Evolutionary conservation across 2,113 vertebrate species (phyloP).

Genomic region (Rhinopomastus cyanomelas): DNA sequence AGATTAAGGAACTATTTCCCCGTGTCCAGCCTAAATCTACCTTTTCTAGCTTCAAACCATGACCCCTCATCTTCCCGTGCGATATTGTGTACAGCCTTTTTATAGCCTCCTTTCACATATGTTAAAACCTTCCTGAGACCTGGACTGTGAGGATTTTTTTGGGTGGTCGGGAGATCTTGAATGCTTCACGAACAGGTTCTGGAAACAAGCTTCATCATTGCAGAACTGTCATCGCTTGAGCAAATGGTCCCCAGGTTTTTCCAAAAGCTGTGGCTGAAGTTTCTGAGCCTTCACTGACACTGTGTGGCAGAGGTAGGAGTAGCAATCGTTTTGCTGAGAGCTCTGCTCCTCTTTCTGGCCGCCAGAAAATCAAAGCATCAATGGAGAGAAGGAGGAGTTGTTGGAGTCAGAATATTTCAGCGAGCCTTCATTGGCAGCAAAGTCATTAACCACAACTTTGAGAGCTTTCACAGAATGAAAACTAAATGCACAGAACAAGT

Average conservation of each 20-base stretch:
- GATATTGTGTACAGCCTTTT: no score
- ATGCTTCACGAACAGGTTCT: background rate
- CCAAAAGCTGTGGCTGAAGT: background rate
- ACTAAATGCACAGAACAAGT: background rate
- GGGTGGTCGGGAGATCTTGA: accelerated
- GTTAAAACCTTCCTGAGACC: background rate
- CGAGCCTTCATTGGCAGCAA: background rate
- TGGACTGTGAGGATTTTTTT: background rate
- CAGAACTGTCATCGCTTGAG: background rate
- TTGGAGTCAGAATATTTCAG: background rate
- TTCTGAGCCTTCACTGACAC: conserved; percentile 66
- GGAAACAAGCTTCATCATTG: background rate
- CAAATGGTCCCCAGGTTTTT: background rate
- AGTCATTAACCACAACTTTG: background rate
- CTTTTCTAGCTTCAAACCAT: no score
- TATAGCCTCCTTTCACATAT: no score
- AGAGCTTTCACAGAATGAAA: background rate
- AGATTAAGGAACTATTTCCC: no score
- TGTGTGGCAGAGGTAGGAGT: conserved; percentile 59
- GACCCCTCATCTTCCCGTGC: no score
- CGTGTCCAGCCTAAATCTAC: no score
- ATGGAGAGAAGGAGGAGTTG: background rate
- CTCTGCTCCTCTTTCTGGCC: background rate
- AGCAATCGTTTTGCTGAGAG: background rate
- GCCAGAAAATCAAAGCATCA: background rate